Conservation (phyloP, 2,113 vertebrate species). For the Chaetorhynchus papuensis region DNA sequence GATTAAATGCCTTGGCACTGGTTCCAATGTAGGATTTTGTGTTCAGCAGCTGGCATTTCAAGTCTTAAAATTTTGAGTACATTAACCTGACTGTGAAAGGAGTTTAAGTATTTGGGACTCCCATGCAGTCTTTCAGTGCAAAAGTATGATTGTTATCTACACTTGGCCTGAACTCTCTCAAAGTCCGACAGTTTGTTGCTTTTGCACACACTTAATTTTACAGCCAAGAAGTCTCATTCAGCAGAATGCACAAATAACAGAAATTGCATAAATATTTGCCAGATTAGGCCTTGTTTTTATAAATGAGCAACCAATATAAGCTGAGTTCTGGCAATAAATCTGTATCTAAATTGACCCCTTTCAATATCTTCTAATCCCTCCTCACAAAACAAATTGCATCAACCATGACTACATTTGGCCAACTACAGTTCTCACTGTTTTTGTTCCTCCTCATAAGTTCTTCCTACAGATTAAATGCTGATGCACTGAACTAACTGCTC, state of each 20-base stretch:
- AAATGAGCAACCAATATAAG: neutral
- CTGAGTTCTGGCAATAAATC: conserved; percentile 9
- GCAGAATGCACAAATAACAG: neutral
- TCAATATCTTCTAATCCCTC: conserved; percentile 72
- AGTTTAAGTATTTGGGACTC: neutral
- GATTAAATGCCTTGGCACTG: neutral
- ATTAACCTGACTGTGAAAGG: neutral
- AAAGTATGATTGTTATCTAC: neutral
- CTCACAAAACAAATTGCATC: conserved; percentile 77
- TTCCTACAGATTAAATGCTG: conserved; percentile 81
- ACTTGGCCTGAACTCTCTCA: neutral
- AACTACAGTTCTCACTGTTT: conserved; percentile 73
- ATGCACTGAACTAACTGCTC: conserved; percentile 64
- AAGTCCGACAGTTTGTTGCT: neutral
- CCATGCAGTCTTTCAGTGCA: neutral
- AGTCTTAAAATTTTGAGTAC: neutral
- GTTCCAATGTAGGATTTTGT: neutral
- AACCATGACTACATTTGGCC: conserved; percentile 61
- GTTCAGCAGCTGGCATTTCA: neutral
- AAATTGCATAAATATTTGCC: neutral
- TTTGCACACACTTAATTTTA: neutral
- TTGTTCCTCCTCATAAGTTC: conserved; percentile 72
- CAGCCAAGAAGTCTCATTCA: neutral
- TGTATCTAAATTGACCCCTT: conserved; percentile 61
- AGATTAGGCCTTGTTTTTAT: neutral